Base-by-base conservation (phyloP, 2,113 vertebrate genomes). In the Bos javanicus region DNA sequence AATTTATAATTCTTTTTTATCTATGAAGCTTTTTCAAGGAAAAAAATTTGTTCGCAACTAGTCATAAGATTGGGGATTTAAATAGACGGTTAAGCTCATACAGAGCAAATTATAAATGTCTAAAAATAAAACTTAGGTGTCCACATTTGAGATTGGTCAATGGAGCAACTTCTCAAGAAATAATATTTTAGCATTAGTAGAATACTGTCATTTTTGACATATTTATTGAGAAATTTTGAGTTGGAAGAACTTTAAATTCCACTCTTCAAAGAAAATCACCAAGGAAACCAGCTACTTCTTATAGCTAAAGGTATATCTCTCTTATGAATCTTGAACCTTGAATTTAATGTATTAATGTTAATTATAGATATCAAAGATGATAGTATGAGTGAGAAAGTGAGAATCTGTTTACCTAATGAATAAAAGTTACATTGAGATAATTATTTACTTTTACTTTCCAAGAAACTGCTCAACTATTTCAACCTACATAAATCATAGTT, bases 391-490 rank as follows among this genome's bases (percentile, higher is more conserved):
- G 16, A 94, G 33, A 85, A 82, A 60, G 25, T 91, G 19, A 76
- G 81, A 74, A 50, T 54, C 12, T 5, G 64, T 87, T 89, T 95
- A 84, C n/a, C 25, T 87, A n/a, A 92, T 62, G 43, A 96, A 81
- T 64, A 23, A 81, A 94, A 90, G 33, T 50, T 74, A 56, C 25
- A 50, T 28, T 95, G 87, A 57, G 11, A 26, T 36, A 88, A 39
- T 84, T 50, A 88, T 64, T 87, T 90, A 48, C 74, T 97, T 97
- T 88, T 90, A 48, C 74, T 97, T 97, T 88, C 67, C 16, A 59
- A 80, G 7, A 95, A 93, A 71, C 57, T 92, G 3, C 57, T 89
- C 26, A 83, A 33, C 50, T 76, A 43, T 81, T 43, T 43, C 14
- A 86, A 30, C 43, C 26, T 96, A 46, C 0, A 28, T 60, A 86